phyloP scores from a whole-genome alignment of 64 coral and sea anemone species.

The Catalaphyllia jardinei region DNA sequence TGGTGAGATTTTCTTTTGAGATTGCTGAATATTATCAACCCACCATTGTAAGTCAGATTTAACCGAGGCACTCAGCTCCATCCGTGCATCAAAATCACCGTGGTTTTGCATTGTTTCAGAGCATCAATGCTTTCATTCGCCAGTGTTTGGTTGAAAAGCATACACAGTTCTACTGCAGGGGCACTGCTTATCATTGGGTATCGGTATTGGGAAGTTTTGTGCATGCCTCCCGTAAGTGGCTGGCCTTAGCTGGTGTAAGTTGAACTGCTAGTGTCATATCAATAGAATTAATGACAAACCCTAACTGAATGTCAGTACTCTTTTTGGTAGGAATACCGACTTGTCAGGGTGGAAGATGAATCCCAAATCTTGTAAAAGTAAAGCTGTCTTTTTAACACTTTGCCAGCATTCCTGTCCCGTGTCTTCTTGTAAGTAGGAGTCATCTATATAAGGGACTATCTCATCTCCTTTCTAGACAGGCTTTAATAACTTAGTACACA shows the following conservation, averaged over 20 bases:
- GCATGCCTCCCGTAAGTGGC: no score
- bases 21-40: conserved; percentile 4
- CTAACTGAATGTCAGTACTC: no score
- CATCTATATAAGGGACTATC: conserved; percentile 36
- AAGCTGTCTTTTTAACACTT: conserved; percentile 33
- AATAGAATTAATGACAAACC: no score
- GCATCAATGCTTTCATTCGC: conserved; percentile 28
- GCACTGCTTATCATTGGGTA: no score
- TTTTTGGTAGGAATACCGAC: no score
- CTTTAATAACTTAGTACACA: conserved; percentile 36
- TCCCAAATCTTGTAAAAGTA: conserved; percentile 24
- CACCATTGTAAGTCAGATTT: conserved; percentile 10
- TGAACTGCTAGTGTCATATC: no score
- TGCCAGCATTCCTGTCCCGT: conserved; percentile 22
- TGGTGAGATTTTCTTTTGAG: background rate
- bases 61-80: background rate
- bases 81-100: conserved; percentile 6
- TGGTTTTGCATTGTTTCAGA: conserved; percentile 27
- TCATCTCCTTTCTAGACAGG: conserved; percentile 5
- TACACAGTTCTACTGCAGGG: background rate
- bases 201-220: no score
- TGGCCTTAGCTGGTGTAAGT: no score
- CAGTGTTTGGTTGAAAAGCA: background rate
- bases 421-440: conserved; percentile 20
- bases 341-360: no score